phyloP scores from a whole-genome alignment of 2,888 invertebrate genomes.

The Cephus rjabovi region DNA sequence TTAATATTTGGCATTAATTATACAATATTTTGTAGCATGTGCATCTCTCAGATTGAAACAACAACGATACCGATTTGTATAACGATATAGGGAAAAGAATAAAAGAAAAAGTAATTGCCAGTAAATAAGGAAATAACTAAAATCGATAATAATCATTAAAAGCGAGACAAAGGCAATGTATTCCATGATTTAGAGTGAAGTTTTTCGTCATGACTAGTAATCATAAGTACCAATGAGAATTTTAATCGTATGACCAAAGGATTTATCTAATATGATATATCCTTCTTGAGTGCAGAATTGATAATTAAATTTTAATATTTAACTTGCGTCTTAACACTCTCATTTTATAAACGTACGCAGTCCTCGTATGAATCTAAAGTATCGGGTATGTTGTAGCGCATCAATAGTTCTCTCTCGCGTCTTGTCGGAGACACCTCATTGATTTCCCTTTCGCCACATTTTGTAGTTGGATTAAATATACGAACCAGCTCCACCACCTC shows the following conservation, averaged over 20 bases:
- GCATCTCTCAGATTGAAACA: not conserved
- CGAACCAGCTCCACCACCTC: constrained; percentile 22
- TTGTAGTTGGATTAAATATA: constrained; percentile 20
- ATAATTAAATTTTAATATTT: not conserved
- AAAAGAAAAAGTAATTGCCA: not conserved
- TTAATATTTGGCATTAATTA: not conserved
- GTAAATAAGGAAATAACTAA: not conserved
- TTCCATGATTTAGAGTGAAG: not conserved
- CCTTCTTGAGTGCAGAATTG: not conserved
- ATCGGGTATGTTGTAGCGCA: constrained; percentile 8
- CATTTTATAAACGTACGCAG: not conserved
- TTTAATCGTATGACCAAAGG: not conserved
- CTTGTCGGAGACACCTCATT: constrained; percentile 40
- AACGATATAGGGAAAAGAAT: not conserved
- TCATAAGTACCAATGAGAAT: not conserved
- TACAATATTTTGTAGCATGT: not conserved
- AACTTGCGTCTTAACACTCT: not conserved
- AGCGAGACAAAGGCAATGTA: not conserved
- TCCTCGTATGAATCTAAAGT: constrained; percentile 4
- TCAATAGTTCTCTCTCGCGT: not conserved
- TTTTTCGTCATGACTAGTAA: not conserved
- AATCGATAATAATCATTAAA: not conserved
- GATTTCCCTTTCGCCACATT: constrained; percentile 16
- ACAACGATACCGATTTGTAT: not conserved
- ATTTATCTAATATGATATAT: not conserved